Evolutionary conservation across 1,140 invertebrate species (phyloP), one percentile per base, ranked within the genome.

Genomic region (Drosophila obscura): DNA sequence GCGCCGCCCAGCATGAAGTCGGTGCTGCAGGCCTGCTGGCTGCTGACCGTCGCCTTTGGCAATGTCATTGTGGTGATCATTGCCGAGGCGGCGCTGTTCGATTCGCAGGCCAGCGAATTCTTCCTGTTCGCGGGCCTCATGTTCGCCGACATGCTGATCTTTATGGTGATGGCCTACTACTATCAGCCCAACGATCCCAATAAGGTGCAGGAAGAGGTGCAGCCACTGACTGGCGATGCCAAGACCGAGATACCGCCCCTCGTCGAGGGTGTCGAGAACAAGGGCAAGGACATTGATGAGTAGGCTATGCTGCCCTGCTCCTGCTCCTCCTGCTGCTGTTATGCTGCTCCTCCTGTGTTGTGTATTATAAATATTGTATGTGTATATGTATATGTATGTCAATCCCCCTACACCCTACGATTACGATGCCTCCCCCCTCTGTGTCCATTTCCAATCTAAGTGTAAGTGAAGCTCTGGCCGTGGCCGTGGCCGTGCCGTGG

Each of bases 1-100:
- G 96, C 97, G 0, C 98, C 98, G 0, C 91, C 92, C n/a, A 96
- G 95, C 66, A 98, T 99, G 97, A 99, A 98, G 89, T 97, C 97
- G 0, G 94, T 99, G 0, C 91, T 99, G 24, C 96, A 97, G 90
- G 97, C 98, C 5, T 94, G 94, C 2, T 99, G 97, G 96, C 93
- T 98, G 26, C 90, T 99, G 0, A 98, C 97, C 0, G 96, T 96
- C 6, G 97, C 98, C 0, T 94, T 98, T 83, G 98, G 98, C 19
- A 98, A 99, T 92, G 91, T 98, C 5, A 94, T 92, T 4, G 91
- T 92, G 1, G 94, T 98, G 9, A 93, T 98, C 39, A 93, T 98
- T 15, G 95, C 93, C 1, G 93, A 92, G 75, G 62, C 87, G 5
- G 66, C 75, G 0, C 53, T 92, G 5, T 92, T 92, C 52, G 84